Conservation (phyloP, 2,888 invertebrate species). For the Ganaspis brasiliensis region DNA sequence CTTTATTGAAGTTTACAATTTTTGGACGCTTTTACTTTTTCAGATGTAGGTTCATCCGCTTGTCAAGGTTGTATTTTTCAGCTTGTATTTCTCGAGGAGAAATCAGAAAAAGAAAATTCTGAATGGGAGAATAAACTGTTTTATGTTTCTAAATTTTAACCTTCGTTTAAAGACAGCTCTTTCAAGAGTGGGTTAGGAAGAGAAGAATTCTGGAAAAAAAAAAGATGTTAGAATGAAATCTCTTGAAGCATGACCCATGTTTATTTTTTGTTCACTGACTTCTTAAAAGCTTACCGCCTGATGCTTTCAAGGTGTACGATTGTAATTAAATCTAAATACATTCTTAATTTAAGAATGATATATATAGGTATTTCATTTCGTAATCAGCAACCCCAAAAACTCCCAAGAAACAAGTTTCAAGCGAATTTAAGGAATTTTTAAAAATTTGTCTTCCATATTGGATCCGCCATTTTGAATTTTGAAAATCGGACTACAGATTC, state of each 20-base stretch:
- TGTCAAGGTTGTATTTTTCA: not conserved
- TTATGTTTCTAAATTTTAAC: constrained; percentile 1
- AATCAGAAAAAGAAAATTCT: not conserved
- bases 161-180: not conserved
- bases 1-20: not conserved
- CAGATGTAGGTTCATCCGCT: not conserved
- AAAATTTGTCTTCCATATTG: no score
- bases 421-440: no score
- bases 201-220: not conserved
- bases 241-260: not conserved
- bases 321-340: no score
- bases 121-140: not conserved
- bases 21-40: not conserved
- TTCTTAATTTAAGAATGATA: no score
- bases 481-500: no score
- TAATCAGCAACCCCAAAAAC: no score
- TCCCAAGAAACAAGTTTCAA: no score
- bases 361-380: no score
- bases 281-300: not conserved
- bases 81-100: not conserved
- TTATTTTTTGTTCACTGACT: not conserved
- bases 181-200: constrained; percentile 6
- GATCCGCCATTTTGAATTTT: no score
- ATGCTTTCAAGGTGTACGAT: not conserved
- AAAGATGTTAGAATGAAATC: not conserved